phyloP scores from a whole-genome alignment of 1,140 invertebrate species.

The Ooceraea biroi region DNA sequence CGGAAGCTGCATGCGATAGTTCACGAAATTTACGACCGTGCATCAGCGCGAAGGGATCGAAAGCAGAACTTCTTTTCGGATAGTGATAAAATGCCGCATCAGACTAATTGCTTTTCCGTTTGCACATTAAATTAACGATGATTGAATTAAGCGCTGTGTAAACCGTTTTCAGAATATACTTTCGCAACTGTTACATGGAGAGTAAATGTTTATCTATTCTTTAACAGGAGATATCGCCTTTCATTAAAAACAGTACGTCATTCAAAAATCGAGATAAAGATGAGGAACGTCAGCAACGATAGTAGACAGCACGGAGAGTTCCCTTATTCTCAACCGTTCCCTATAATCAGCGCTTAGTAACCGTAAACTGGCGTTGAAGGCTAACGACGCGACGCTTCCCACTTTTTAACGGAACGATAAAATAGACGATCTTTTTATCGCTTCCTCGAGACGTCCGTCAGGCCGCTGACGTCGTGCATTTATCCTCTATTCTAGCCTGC shows the following conservation, averaged over 20 bases:
- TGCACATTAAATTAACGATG: not conserved
- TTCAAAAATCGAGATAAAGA: not conserved
- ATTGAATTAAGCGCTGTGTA: constrained; percentile 17
- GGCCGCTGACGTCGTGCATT: not conserved
- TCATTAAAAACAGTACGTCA: not conserved
- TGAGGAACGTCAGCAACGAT: not conserved
- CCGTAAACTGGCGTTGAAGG: not conserved
- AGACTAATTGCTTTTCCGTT: constrained; percentile 41
- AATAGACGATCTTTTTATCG: constrained; percentile 13
- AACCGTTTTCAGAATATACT: not conserved
- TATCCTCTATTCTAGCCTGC: not conserved
- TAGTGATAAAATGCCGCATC: constrained; percentile 28
- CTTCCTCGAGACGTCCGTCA: constrained; percentile 5
- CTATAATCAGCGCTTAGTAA: constrained; percentile 8
- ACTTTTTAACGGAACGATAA: constrained; percentile 23
- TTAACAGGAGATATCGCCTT: not conserved
- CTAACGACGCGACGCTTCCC: not conserved
- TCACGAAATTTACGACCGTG: not conserved
- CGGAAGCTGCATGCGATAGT: not conserved
- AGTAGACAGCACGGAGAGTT: not conserved
- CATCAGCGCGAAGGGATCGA: not conserved
- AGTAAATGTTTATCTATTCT: not conserved
- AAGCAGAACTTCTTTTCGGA: not conserved
- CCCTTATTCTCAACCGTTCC: not conserved
- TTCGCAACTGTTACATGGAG: not conserved